Percentiles rank a stretch among this genome's conserved stretches.
phyloP scores from a whole-genome alignment of 2,888 invertebrate genomes.

The Chymomyza amoena region DNA sequence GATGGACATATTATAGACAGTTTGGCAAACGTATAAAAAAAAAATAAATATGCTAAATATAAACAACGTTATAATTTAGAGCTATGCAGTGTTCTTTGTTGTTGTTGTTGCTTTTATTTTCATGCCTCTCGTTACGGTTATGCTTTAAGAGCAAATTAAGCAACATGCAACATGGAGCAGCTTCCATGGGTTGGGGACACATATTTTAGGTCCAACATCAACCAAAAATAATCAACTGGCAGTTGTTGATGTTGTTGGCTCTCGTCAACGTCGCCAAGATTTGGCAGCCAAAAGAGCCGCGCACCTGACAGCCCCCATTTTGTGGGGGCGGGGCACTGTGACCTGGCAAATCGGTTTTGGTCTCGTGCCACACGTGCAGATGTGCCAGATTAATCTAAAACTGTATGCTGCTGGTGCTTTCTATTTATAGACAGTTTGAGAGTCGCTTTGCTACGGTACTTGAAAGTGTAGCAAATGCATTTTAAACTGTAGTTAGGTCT shows the following conservation, averaged over 20 bases:
- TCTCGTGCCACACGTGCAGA: neutral
- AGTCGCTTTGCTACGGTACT: neutral
- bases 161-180: slow-evolving; percentile 13
- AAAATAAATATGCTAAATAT: slow-evolving; percentile 23
- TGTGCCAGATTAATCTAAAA: neutral
- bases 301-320: neutral
- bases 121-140: neutral
- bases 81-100: neutral
- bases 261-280: neutral
- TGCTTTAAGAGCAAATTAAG: slow-evolving; percentile 30
- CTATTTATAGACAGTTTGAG: neutral
- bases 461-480: neutral
- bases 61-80: slow-evolving; percentile 17
- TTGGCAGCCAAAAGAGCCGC: neutral
- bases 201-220: neutral
- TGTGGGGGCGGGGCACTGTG: neutral
- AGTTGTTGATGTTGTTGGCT: neutral
- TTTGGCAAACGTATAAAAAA: slow-evolving; percentile 29
- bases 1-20: slow-evolving; percentile 43
- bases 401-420: neutral
- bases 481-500: neutral
- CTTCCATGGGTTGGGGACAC: slow-evolving; percentile 24
- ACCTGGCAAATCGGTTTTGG: neutral
- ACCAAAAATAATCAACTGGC: slow-evolving; percentile 36
- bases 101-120: neutral